phyloP scores from a whole-genome alignment of 1,140 invertebrate genomes.

The Eueides isabella region DNA sequence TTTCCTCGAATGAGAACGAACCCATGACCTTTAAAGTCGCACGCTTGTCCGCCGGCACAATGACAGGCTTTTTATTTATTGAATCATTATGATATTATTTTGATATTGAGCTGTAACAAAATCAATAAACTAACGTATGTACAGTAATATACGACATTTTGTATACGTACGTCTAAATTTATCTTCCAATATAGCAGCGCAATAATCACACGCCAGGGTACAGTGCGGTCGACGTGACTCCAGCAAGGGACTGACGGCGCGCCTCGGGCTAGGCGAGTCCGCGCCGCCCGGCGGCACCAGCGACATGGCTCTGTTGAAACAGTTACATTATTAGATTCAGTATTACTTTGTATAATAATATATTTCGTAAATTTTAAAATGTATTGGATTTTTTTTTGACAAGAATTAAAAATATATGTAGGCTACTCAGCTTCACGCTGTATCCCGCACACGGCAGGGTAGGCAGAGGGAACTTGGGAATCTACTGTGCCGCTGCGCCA shows the following conservation, averaged over 20 bases:
- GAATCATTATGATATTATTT: no score
- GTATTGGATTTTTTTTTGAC: not conserved
- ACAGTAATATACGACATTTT: not conserved
- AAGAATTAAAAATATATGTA: not conserved
- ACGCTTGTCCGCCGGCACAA: no score
- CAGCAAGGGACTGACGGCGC: constrained; percentile 86
- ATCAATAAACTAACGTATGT: not conserved
- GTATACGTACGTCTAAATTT: constrained; percentile 84
- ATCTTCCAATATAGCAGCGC: constrained; percentile 86
- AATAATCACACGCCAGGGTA: constrained; percentile 88
- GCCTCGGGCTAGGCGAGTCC: constrained; percentile 83
- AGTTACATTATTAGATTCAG: not conserved
- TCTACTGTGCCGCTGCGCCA: no score
- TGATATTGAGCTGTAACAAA: no score
- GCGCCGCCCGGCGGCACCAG: constrained; percentile 77
- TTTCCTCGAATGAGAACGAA: no score
- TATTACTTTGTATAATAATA: not conserved
- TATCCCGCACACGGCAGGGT: no score
- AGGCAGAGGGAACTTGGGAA: no score
- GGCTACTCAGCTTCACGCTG: no score
- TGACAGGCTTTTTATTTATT: no score
- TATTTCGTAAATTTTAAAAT: not conserved
- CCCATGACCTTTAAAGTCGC: no score
- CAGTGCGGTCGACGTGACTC: constrained; percentile 87
- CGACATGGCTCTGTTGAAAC: constrained; percentile 69